Evolutionary conservation across 1,140 invertebrate genomes (phyloP).

Genomic region (Cydia strobilella): DNA sequence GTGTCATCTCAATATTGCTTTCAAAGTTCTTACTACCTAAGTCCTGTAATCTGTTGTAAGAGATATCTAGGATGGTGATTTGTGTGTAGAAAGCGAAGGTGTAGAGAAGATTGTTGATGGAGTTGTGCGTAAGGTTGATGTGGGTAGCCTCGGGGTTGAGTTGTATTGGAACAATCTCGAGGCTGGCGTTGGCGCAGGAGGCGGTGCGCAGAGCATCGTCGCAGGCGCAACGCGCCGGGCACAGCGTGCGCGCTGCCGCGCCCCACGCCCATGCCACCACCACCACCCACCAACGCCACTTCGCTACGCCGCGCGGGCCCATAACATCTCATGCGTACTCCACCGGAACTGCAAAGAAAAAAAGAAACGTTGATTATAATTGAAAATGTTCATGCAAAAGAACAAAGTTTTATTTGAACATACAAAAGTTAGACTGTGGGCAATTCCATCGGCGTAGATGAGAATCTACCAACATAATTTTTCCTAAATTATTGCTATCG

Average conservation of each 20-base stretch:
- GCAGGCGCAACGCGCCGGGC: conserved; percentile 90
- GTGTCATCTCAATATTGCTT: conserved; percentile 84
- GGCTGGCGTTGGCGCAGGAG: conserved; percentile 86
- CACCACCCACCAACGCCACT: conserved; percentile 73
- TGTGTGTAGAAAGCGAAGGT: conserved; percentile 90
- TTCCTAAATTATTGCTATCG: conserved; percentile 63
- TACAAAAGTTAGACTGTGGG: not conserved
- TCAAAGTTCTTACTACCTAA: conserved; percentile 90
- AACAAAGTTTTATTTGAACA: not conserved
- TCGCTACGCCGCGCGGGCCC: conserved; percentile 74
- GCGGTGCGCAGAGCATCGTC: conserved; percentile 88
- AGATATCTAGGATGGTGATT: conserved; percentile 88
- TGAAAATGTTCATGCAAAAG: not conserved
- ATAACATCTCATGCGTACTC: conserved; percentile 78
- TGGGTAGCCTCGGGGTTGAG: conserved; percentile 90
- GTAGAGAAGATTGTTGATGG: conserved; percentile 86
- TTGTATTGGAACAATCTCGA: conserved; percentile 93
- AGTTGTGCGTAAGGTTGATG: conserved; percentile 88
- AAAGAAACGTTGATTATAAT: not conserved
- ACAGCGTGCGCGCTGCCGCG: conserved; percentile 82
- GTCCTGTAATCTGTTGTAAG: conserved; percentile 88
- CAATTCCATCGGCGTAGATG: conserved; percentile 51
- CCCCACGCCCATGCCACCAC: conserved; percentile 68
- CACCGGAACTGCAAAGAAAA: conserved; percentile 62
- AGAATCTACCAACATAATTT: conserved; percentile 55